phyloP scores from a whole-genome alignment of 2,797 vertebrate genomes.

The Danio aesculapii region DNA sequence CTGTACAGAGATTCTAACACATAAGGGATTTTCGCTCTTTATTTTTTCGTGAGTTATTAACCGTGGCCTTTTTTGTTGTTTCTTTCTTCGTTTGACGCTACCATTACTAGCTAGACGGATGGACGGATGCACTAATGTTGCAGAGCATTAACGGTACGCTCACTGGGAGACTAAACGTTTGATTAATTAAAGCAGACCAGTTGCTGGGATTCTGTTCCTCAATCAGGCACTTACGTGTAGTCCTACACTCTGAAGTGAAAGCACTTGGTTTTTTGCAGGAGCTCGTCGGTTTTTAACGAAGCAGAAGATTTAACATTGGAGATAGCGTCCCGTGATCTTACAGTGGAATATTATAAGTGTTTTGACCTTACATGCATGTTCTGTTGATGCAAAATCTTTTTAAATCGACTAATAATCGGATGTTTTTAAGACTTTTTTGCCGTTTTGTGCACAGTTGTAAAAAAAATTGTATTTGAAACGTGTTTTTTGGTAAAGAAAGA shows the following conservation, averaged over 20 bases:
- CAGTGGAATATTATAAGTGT: constrained; percentile 1
- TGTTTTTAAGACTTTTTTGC: not conserved
- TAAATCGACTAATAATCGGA: not conserved
- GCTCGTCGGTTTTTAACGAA: not conserved
- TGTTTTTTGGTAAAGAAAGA: constrained; percentile 1
- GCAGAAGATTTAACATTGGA: not conserved
- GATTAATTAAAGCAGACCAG: no score
- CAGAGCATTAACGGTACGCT: constrained; percentile 68
- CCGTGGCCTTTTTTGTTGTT: constrained; percentile 87
- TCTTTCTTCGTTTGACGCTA: constrained; percentile 65
- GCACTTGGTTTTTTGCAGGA: no score
- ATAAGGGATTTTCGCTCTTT: constrained; percentile 82
- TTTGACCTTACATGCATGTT: constrained; percentile 21
- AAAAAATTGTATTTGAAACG: constrained; percentile 7
- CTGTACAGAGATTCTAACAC: constrained; percentile 82
- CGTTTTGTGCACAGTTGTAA: constrained; percentile 9
- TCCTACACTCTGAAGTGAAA: no score
- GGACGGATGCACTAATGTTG: constrained; percentile 77
- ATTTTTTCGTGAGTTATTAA: constrained; percentile 83
- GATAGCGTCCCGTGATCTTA: not conserved
- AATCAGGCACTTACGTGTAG: no score
- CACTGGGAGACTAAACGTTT: constrained; percentile 37
- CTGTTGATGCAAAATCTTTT: not conserved
- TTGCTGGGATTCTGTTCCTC: no score
- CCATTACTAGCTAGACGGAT: constrained; percentile 76